Base-by-base conservation (phyloP, 2,113 vertebrate genomes). In the Machaerirhynchus nigripectus region DNA sequence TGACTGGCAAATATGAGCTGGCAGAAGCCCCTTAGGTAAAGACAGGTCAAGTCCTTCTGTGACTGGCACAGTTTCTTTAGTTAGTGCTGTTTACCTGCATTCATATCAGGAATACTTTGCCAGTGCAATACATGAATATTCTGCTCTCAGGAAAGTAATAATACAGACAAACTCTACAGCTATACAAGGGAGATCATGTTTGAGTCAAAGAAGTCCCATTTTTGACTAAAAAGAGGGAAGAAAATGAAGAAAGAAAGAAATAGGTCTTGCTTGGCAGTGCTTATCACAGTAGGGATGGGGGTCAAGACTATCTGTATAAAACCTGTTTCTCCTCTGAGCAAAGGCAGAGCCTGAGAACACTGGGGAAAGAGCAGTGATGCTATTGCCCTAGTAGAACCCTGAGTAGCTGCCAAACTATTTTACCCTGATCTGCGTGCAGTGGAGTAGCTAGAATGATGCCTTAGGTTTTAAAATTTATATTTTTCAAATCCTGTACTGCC, bases 1-100 rank as follows among this genome's bases (percentile, higher is more conserved):
- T 81, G 79, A 76, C 85, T 88, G 92, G 76, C 39, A 95, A 67
- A 89, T 89, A 14, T 55, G 47, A 63, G 44, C 50, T 96, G 94
- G 80, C 86, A 94, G 39, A 90, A 55, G 14, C 65, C 84, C 79
- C 33, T 74, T 42, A 46, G 35, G 75, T 56, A 89, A 84, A 80
- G 42, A 16, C 24, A 67, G 64, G 69, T 87, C 84, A 95, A 93
- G 40, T 84, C 44, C 31, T 91, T 91, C 84, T 84, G 64, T 47
- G 59, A 49, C 67, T 93, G 91, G 76, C 83, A 92, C 30, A 64
- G 9, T 90, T 93, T 50, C 55, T 73, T 65, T 22, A 80, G n/a
- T 69, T 50, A 23, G 16, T 21, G 23, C 15, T 74, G 10, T 77
- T 93, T 75, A 85, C 60, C 85, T 86, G 79, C 31, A 33, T 17